Percentiles rank a stretch among this genome's conserved stretches.
phyloP scores from a whole-genome alignment of 2,888 invertebrate species.

The Dexiosoma caninum region DNA sequence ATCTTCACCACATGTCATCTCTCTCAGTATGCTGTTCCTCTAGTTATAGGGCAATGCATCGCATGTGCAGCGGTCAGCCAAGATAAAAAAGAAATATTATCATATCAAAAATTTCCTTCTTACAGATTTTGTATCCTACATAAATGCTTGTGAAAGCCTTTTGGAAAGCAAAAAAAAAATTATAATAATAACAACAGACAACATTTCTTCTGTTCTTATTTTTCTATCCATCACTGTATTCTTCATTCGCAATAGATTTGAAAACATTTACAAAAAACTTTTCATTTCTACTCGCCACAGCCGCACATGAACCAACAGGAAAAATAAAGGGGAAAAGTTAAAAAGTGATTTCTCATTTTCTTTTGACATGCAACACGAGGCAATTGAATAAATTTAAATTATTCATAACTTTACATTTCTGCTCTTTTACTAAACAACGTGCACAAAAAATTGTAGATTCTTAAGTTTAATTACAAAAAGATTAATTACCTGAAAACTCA shows the following conservation, averaged over 20 bases:
- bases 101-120: no score
- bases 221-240: background rate
- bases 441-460: conserved; percentile 20
- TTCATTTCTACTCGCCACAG: background rate
- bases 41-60: no score
- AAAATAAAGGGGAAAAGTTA: conserved; percentile 30
- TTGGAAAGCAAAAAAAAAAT: no score
- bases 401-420: conserved; percentile 57
- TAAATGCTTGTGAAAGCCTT: no score
- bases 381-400: conserved; percentile 64
- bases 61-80: no score
- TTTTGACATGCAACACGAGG: conserved; percentile 63
- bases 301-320: background rate
- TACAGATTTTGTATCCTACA: no score
- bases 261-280: conserved; percentile 10
- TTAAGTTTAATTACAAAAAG: conserved; percentile 58
- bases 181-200: no score
- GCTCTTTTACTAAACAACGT: conserved; percentile 20
- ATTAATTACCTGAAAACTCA: conserved; percentile 52
- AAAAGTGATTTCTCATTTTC: conserved; percentile 63
- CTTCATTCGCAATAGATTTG: background rate
- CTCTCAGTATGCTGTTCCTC: no score
- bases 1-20: no score
- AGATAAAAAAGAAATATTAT: no score
- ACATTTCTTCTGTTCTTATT: background rate